Conservation (phyloP, 2,113 vertebrate species). For the Cyphomyrus discorhynchus region DNA sequence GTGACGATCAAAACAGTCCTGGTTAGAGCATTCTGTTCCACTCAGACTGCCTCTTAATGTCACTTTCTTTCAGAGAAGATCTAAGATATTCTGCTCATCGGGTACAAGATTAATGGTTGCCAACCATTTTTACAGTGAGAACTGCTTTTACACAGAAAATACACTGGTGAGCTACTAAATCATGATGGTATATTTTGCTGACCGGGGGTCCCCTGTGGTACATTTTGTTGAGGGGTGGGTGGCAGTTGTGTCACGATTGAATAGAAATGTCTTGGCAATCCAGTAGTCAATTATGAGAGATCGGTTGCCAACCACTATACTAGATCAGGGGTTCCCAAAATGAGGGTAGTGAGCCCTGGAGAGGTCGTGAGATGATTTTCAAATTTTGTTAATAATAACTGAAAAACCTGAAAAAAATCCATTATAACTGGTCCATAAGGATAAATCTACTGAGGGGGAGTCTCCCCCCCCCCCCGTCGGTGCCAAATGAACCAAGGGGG, state of each 20-base stretch:
- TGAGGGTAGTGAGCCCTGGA: background rate
- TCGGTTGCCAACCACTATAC: background rate
- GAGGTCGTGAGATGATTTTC: background rate
- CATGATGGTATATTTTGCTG: background rate
- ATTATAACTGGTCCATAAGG: background rate
- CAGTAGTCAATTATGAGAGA: background rate
- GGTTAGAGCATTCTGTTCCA: background rate
- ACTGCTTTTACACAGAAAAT: background rate
- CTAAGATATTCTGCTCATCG: background rate
- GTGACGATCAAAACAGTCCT: background rate
- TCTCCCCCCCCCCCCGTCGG: background rate
- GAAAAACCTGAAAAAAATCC: background rate
- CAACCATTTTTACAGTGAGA: background rate
- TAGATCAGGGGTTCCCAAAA: background rate
- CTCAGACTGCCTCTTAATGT: background rate
- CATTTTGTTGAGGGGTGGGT: background rate
- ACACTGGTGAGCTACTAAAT: background rate
- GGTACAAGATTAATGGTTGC: background rate
- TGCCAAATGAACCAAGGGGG: background rate
- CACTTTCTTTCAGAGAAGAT: background rate
- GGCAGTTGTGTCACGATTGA: background rate
- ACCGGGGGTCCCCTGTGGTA: background rate
- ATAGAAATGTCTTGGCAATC: background rate
- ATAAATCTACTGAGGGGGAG: background rate
- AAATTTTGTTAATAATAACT: background rate